Conservation (phyloP, 2,797 vertebrate species). For the Molossus molossus region DNA sequence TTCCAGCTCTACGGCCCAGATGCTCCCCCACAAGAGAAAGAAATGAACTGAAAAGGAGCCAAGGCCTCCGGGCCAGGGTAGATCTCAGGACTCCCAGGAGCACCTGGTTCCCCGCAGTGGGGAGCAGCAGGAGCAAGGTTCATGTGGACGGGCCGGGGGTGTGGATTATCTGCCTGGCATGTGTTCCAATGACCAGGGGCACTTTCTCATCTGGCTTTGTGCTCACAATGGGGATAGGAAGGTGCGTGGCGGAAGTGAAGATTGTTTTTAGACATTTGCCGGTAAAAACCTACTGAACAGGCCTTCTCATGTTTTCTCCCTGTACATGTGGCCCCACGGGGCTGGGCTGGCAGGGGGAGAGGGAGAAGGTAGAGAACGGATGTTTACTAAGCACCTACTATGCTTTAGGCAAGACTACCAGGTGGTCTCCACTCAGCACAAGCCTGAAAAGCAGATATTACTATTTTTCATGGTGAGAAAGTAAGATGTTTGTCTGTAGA, state of each 20-base stretch:
- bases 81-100: slow-evolving; percentile 42
- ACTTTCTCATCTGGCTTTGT: not conserved
- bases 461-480: not conserved
- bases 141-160: not conserved
- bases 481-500: not conserved
- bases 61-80: not conserved
- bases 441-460: not conserved
- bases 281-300: not conserved
- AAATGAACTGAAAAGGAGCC: slow-evolving; percentile 56
- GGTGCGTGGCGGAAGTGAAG: not conserved
- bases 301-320: not conserved
- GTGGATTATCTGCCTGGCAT: not conserved
- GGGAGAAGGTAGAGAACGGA: not conserved
- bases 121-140: not conserved
- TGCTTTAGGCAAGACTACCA: not conserved
- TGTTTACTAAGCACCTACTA: not conserved
- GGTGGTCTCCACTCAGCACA: not conserved
- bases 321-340: not conserved
- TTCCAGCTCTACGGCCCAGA: slow-evolving; percentile 51
- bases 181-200: not conserved
- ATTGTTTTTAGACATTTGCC: not conserved
- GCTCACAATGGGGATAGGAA: not conserved
- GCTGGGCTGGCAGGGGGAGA: not conserved
- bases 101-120: not conserved
- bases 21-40: slow-evolving; percentile 60